These are phyloP conservation scores for Catamblyrhynchus diadema DNA, from an alignment of 2,797 vertebrate genomes.

Conservation along the genomic window DNA sequence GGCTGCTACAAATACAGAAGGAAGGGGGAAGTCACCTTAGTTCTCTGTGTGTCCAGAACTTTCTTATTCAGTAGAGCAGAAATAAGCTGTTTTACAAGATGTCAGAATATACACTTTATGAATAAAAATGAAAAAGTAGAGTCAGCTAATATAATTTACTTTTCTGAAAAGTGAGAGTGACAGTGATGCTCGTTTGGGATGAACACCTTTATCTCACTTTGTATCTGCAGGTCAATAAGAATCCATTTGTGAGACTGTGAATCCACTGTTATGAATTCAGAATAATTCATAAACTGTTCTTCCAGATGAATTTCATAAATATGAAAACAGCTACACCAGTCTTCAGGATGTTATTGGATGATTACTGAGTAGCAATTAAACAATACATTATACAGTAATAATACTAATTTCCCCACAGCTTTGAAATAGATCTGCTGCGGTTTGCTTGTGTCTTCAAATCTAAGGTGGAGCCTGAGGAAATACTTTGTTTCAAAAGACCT, in stretches of 20 bases:
- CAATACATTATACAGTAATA: background rate
- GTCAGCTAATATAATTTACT: background rate
- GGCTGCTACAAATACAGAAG: background rate
- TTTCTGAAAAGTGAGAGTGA: background rate
- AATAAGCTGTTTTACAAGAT: background rate
- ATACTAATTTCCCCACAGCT: background rate
- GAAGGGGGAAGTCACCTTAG: background rate
- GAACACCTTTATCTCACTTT: background rate
- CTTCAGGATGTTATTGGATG: background rate
- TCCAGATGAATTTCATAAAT: conserved; percentile 16
- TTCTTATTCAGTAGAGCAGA: background rate
- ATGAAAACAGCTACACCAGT: background rate
- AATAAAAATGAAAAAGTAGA: background rate
- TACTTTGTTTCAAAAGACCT: background rate
- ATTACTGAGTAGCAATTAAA: conserved; percentile 3
- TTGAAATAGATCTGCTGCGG: background rate
- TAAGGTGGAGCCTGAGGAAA: background rate
- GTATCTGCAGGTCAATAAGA: background rate
- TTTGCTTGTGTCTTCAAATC: background rate
- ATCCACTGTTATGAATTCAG: background rate
- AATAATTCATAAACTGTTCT: conserved; percentile 29
- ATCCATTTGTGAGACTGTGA: background rate
- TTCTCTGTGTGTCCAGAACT: background rate
- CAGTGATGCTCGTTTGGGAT: background rate
- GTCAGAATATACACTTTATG: background rate